Base-by-base conservation (phyloP, 2,113 vertebrate genomes). In the Colaptes auratus region DNA sequence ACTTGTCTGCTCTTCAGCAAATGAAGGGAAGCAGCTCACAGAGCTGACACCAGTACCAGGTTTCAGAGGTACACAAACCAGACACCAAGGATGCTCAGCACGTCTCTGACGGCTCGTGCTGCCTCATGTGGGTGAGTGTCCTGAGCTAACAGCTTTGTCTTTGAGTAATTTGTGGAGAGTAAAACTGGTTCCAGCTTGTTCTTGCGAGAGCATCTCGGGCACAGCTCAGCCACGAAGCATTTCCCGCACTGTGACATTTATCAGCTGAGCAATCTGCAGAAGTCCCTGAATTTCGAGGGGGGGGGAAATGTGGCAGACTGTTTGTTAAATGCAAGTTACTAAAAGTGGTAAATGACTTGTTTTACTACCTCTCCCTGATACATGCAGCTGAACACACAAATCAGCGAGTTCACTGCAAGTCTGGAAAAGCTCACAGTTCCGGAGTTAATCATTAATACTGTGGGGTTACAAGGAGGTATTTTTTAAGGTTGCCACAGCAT, bases 361-460 rank as follows among this genome's bases (percentile, higher is more conserved):
- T 92, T 88, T 86, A 92, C 76, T 90, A 71, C 69, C 39, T 92
- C 76, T 86, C 78, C 72, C 6, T 15, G 12, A 46, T 78, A 50
- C 35, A 55, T 15, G 59, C 94, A 97, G 91, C 92, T 93, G 91
- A 95, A 91, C 86, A 95, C 82, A 94, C 92, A 96, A 95, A 95
- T 93, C 93, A 93, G 76, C 2, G 39, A 65, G 70, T 75, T 90
- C 76, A 50, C 61, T 86, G 79, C 30, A 91, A 90, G 94, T 75
- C 91, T 95, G 94, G 91, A 95, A 97, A 96, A 95, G 61, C 73
- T 88, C 87, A 70, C 65, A 75, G 82, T 94, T 96, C 94, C 59
- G 13, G 93, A 95, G 95, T 95, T 95, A 96, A 96, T 95, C 82
- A 95, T 97, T 97, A 95, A 92, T 91, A 91, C 86, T 59, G 80